These are phyloP conservation scores for Centroberyx gerrardi DNA, from an alignment of 2,797 vertebrate species.

Conservation along the genomic window DNA sequence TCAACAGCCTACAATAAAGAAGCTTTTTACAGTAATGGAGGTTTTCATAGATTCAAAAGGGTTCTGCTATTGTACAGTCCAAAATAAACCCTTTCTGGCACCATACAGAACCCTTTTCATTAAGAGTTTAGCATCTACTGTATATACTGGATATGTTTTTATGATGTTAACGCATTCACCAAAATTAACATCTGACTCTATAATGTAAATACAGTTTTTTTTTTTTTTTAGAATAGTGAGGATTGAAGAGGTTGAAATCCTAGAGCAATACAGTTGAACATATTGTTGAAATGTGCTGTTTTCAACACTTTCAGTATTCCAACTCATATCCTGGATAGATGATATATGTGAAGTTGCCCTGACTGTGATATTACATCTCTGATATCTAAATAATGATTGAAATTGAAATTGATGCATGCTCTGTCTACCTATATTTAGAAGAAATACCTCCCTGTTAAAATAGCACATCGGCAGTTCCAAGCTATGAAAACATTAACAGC, in stretches of 20 bases:
- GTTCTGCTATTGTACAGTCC: neutral
- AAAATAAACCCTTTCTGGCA: neutral
- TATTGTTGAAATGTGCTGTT: neutral
- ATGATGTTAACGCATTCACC: neutral
- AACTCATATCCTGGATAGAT: neutral
- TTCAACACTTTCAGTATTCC: neutral
- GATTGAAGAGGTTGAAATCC: too few relatives aligned
- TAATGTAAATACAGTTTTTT: neutral
- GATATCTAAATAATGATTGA: neutral
- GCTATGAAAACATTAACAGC: neutral
- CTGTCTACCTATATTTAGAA: neutral
- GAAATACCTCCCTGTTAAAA: neutral
- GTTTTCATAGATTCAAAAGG: constrained; percentile 8
- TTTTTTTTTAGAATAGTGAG: neutral
- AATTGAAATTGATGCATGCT: neutral
- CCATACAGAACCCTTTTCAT: neutral
- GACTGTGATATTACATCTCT: neutral
- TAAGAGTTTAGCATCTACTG: neutral
- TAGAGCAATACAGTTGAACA: too few relatives aligned
- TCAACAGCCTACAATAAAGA: neutral
- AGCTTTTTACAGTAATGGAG: neutral
- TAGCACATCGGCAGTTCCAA: neutral
- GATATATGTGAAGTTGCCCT: neutral
- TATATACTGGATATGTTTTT: neutral
- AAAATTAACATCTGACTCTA: neutral